Conservation (phyloP, 2,888 invertebrate species). For the Acronicta leporina region DNA sequence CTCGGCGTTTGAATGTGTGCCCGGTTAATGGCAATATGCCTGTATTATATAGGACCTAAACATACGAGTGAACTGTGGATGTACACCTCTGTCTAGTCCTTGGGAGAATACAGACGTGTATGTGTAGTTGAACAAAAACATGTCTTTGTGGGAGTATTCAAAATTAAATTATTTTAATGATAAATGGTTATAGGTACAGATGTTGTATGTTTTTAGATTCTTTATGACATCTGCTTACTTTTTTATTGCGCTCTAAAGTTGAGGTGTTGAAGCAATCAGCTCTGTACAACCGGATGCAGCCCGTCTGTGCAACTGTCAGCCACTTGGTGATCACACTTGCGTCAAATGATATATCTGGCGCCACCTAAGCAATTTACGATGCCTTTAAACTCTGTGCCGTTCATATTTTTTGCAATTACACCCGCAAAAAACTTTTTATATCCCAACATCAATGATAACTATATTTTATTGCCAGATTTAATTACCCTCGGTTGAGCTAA, state of each 20-base stretch:
- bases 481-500: conserved; percentile 33
- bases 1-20: too few relatives aligned
- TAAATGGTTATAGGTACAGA: not conserved
- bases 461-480: conserved; percentile 49
- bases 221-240: conserved; percentile 2
- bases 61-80: too few relatives aligned
- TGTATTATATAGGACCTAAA: too few relatives aligned
- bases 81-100: too few relatives aligned
- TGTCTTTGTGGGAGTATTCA: too few relatives aligned
- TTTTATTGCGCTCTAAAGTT: conserved; percentile 12
- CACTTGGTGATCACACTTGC: conserved; percentile 15
- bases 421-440: conserved; percentile 48
- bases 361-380: conserved; percentile 53
- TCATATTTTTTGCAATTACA: conserved; percentile 38
- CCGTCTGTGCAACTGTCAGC: conserved; percentile 13
- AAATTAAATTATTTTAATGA: too few relatives aligned
- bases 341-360: conserved; percentile 47
- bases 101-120: too few relatives aligned
- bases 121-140: too few relatives aligned
- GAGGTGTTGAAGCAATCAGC: conserved; percentile 19
- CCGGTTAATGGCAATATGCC: too few relatives aligned
- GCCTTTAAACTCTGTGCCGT: conserved; percentile 24
- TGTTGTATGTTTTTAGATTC: conserved; percentile 13
- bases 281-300: conserved; percentile 3
- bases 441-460: conserved; percentile 54